phyloP scores from a whole-genome alignment of 35 echinoderm and acorn worm species.

The Lytechinus variegatus region DNA sequence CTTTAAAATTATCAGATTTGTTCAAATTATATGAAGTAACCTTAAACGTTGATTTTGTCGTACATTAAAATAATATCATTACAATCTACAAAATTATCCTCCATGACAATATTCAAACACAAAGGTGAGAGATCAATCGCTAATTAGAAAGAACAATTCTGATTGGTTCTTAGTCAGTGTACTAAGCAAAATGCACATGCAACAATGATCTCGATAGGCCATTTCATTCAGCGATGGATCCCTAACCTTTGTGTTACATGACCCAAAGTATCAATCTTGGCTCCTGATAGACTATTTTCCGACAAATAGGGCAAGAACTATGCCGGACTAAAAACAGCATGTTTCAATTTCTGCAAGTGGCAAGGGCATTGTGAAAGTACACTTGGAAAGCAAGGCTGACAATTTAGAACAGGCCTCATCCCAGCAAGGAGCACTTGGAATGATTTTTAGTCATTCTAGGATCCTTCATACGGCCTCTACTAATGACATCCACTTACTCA shows the following conservation, averaged over 20 bases:
- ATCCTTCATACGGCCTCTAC: background rate
- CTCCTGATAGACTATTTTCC: background rate
- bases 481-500: conserved; percentile 11
- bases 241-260: background rate
- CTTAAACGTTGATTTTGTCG: too few species aligned
- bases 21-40: background rate
- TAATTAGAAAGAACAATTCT: too few species aligned
- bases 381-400: background rate
- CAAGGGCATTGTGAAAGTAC: background rate
- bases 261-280: background rate
- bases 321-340: background rate
- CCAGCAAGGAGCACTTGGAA: background rate
- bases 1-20: background rate
- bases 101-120: too few species aligned
- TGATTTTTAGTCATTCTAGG: background rate
- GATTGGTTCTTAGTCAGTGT: too few species aligned
- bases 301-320: background rate
- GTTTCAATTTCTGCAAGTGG: conserved; percentile 3
- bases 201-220: too few species aligned
- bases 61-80: too few species aligned
- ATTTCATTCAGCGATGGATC: too few species aligned
- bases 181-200: too few species aligned
- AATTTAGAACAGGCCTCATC: background rate
- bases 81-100: too few species aligned
- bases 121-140: too few species aligned